Conservation (phyloP, 37 sponge, comb jelly and placozoan species). For the Trichoplax adhaerens region DNA sequence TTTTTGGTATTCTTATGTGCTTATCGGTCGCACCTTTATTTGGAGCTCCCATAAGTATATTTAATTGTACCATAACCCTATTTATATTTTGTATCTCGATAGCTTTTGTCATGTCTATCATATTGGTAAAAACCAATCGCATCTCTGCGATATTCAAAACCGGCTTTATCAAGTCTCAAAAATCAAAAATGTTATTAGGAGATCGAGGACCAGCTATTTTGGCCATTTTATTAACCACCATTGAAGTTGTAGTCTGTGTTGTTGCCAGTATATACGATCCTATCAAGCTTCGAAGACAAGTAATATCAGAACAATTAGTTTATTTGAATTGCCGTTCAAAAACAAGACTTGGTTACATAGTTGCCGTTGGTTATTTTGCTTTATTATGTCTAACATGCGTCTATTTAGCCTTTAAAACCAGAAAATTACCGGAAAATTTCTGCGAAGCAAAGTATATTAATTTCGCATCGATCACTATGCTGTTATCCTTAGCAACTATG, state of each 20-base stretch:
- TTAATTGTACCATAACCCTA: constrained; percentile 26
- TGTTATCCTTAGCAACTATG: too few species aligned
- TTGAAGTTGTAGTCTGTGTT: too few species aligned
- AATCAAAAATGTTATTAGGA: too few species aligned
- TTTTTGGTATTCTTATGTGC: constrained; percentile 35
- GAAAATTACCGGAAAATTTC: constrained; percentile 41
- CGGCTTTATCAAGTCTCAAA: too few species aligned
- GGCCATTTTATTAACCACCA: too few species aligned
- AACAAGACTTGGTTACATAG: too few species aligned
- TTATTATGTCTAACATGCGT: background rate
- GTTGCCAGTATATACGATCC: too few species aligned
- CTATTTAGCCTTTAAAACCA: constrained; percentile 30
- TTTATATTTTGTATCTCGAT: constrained; percentile 29
- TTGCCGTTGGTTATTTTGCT: too few species aligned
- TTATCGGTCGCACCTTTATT: constrained; percentile 27
- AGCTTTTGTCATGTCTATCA: constrained; percentile 13
- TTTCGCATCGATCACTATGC: constrained; percentile 16
- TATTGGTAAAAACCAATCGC: constrained; percentile 40
- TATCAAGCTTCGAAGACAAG: too few species aligned
- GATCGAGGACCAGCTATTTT: too few species aligned
- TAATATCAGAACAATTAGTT: too few species aligned
- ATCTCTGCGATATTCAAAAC: constrained; percentile 40
- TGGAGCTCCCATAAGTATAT: constrained; percentile 15
- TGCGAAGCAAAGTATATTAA: constrained; percentile 47
- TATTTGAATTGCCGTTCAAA: too few species aligned